These are phyloP conservation scores for Rachycentron canadum DNA, from an alignment of 2,797 vertebrate species.

Conservation along the genomic window DNA sequence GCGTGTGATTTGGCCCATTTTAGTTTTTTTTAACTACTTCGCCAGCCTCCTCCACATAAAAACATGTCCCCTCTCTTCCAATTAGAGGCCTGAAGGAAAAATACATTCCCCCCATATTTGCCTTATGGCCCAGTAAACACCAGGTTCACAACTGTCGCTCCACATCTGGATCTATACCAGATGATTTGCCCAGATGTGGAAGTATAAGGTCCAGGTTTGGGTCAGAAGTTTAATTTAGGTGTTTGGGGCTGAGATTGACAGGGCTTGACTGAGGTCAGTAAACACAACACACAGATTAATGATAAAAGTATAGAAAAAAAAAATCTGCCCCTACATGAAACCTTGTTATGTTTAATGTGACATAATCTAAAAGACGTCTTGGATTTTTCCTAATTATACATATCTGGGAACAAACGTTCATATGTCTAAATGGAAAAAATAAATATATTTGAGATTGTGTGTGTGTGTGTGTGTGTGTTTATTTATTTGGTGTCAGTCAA, in stretches of 20 bases:
- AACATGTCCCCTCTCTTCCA: neutral
- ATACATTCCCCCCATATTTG: too few species aligned
- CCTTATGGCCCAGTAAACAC: too few species aligned
- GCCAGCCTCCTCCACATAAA: neutral
- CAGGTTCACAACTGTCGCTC: too few species aligned
- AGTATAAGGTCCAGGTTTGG: too few species aligned
- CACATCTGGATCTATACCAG: too few species aligned
- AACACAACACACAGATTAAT: too few species aligned
- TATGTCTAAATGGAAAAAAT: neutral
- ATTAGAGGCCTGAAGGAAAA: neutral
- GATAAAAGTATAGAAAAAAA: neutral
- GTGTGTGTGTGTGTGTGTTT: neutral
- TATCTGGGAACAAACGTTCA: too few species aligned
- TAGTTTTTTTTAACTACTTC: neutral
- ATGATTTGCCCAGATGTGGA: too few species aligned
- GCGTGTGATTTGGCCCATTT: neutral
- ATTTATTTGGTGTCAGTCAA: neutral
- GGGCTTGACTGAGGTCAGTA: too few species aligned
- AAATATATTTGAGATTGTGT: neutral
- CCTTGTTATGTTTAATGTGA: neutral
- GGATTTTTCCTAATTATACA: neutral
- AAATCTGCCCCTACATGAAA: neutral
- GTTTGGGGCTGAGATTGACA: too few species aligned
- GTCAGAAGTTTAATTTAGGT: too few species aligned
- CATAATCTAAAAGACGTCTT: neutral